Evolutionary conservation across 2,113 vertebrate species (phyloP).

Genomic region (Tauraco erythrolophus): DNA sequence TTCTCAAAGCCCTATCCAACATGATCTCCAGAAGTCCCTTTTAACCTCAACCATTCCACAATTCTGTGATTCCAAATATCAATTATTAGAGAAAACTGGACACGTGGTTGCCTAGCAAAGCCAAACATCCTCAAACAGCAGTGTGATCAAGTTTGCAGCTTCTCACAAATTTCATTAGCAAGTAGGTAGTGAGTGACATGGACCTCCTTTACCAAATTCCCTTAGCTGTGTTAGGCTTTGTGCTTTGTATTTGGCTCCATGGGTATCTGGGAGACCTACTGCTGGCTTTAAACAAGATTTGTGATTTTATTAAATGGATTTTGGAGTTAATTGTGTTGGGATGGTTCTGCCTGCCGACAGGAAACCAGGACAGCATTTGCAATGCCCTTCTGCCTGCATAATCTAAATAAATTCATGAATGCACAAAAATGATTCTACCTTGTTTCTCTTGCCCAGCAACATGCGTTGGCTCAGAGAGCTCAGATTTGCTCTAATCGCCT

Average conservation of each 20-base stretch:
- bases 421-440: background rate
- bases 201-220: background rate
- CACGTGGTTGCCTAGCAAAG: background rate
- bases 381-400: background rate
- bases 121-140: background rate
- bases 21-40: background rate
- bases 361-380: slow-evolving; percentile 29
- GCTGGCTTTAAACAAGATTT: background rate
- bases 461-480: slow-evolving; percentile 23
- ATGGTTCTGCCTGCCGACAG: slow-evolving; percentile 35
- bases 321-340: slow-evolving; percentile 57
- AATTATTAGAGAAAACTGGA: background rate
- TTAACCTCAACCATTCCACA: background rate
- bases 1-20: background rate
- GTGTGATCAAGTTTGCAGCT: background rate
- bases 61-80: background rate
- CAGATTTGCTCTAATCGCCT: slow-evolving; percentile 23
- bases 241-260: background rate
- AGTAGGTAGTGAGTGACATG: background rate
- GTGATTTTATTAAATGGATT: slow-evolving; percentile 55
- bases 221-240: background rate
- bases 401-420: slow-evolving; percentile 60
- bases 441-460: background rate
- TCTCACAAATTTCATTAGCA: background rate
- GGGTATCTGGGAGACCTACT: background rate